Conservation (phyloP, 2,888 invertebrate genomes). For the Parelbella ahira region DNA sequence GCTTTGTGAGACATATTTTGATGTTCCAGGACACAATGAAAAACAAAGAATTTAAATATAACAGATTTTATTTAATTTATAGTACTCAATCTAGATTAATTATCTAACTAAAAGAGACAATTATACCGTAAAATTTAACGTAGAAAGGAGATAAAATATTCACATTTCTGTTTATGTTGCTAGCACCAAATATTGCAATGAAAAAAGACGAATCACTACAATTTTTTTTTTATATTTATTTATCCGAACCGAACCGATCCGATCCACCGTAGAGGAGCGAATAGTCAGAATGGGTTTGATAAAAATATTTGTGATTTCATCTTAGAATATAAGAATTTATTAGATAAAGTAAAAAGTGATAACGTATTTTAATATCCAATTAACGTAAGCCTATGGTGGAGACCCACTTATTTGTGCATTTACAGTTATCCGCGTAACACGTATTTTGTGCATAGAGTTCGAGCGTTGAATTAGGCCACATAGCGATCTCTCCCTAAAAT, state of each 20-base stretch:
- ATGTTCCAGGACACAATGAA: no score
- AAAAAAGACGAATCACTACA: slow-evolving; percentile 27
- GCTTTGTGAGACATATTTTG: no score
- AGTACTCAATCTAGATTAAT: no score
- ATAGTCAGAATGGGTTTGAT: slow-evolving; percentile 64
- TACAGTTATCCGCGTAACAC: slow-evolving; percentile 80
- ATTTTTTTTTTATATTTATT: slow-evolving; percentile 23
- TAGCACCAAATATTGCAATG: no score
- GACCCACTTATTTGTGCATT: slow-evolving; percentile 69
- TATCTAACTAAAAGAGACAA: no score
- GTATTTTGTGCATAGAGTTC: slow-evolving; percentile 80
- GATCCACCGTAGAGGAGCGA: slow-evolving; percentile 31
- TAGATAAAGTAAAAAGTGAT: slow-evolving; percentile 37
- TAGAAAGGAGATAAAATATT: no score
- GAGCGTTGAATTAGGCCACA: slow-evolving; percentile 81
- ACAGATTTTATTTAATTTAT: no score
- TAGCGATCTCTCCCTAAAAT: slow-evolving; percentile 82
- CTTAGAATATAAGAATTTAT: slow-evolving; percentile 35
- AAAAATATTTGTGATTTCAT: slow-evolving; percentile 59
- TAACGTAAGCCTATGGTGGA: slow-evolving; percentile 38
- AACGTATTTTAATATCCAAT: slow-evolving; percentile 36
- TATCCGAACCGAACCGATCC: slow-evolving; percentile 26
- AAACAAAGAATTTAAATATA: no score
- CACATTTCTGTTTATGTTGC: no score
- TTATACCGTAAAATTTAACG: no score